phyloP scores from a whole-genome alignment of 2,888 invertebrate species.

The Eupithecia insigniata region DNA sequence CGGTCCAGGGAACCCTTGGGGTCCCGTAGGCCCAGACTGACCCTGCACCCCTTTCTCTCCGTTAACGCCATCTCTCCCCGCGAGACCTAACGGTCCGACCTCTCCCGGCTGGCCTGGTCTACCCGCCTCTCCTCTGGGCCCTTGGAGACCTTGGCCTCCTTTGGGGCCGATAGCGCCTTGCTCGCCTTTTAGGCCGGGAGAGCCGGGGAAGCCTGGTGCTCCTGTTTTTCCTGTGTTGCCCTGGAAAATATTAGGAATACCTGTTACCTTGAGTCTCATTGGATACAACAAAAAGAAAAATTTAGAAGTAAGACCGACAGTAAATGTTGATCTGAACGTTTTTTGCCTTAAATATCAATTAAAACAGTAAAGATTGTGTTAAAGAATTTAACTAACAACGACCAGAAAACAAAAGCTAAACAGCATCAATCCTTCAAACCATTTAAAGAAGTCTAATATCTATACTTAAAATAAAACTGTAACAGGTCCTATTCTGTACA shows the following conservation, averaged over 20 bases:
- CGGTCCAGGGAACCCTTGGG: slow-evolving; percentile 92
- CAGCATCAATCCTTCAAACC: too few species aligned
- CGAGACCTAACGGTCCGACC: slow-evolving; percentile 88
- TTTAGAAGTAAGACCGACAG: neutral
- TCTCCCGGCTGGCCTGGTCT: slow-evolving; percentile 91
- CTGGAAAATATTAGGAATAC: slow-evolving; percentile 63
- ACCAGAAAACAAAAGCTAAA: too few species aligned
- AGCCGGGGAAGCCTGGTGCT: slow-evolving; percentile 93
- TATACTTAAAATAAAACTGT: too few species aligned
- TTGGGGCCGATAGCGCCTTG: slow-evolving; percentile 89
- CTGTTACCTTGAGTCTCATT: neutral
- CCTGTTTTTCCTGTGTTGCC: slow-evolving; percentile 93
- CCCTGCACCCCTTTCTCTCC: slow-evolving; percentile 93
- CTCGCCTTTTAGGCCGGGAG: slow-evolving; percentile 92
- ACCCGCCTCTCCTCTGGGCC: slow-evolving; percentile 91
- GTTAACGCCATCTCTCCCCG: slow-evolving; percentile 91
- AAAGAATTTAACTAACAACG: too few species aligned
- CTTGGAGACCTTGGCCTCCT: slow-evolving; percentile 92
- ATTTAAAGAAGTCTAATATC: too few species aligned
- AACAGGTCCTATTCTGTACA: too few species aligned
- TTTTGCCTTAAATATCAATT: neutral
- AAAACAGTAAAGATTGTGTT: too few species aligned
- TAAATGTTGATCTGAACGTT: neutral
- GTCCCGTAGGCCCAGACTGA: slow-evolving; percentile 87
- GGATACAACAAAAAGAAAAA: neutral